phyloP scores from a whole-genome alignment of 2,888 invertebrate genomes.

The Volucella zonaria region DNA sequence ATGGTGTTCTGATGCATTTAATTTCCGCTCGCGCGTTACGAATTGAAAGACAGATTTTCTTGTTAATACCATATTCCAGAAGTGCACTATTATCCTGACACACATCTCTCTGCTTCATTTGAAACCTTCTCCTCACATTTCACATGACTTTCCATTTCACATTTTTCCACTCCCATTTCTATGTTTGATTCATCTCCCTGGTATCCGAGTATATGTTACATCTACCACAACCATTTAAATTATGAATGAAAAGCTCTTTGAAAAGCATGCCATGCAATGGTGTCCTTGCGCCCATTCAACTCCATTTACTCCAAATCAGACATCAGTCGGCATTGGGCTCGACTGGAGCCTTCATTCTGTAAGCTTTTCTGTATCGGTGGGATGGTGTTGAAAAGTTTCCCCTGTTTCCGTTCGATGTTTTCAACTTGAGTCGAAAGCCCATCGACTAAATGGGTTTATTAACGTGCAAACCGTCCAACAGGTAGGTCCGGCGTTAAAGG shows the following conservation, averaged over 20 bases:
- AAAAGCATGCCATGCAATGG: background rate
- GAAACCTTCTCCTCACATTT: no score
- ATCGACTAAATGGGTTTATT: constrained; percentile 36
- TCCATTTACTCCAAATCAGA: background rate
- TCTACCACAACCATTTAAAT: background rate
- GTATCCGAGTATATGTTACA: no score
- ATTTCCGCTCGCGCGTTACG: no score
- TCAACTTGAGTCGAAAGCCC: background rate
- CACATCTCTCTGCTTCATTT: no score
- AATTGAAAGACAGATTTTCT: no score
- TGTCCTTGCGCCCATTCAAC: constrained; percentile 36
- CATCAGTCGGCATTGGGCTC: background rate
- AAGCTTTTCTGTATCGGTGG: constrained; percentile 22
- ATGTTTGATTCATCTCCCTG: no score
- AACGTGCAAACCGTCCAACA: constrained; percentile 53
- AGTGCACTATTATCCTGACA: no score
- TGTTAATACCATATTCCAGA: no score
- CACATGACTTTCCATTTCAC: no score
- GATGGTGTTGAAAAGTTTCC: background rate
- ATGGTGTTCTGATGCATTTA: no score
- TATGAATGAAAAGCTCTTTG: constrained; percentile 63
- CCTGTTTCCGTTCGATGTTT: background rate
- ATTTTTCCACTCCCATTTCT: no score
- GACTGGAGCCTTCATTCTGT: constrained; percentile 2
- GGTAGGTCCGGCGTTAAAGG: constrained; percentile 18